phyloP scores from a whole-genome alignment of 2,888 invertebrate genomes.

The Sinohyriopsis cumingii region DNA sequence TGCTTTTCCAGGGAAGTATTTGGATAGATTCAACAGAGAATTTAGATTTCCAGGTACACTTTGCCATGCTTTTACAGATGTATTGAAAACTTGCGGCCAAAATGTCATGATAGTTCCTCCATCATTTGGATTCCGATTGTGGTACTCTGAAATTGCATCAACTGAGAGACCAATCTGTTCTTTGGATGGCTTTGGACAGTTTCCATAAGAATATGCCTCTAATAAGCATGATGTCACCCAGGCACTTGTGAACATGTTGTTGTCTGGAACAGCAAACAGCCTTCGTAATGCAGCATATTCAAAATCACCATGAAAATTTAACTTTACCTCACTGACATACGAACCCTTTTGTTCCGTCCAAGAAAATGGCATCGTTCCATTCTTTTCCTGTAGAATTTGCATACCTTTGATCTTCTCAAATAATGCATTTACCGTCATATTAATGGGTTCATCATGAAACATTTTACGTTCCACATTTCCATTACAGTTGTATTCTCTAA shows the following conservation, averaged over 20 bases:
- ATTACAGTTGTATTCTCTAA: too few species aligned
- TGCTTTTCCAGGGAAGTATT: constrained; percentile 34
- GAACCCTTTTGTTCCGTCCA: constrained; percentile 52
- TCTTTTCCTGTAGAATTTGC: neutral
- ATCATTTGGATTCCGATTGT: constrained; percentile 42
- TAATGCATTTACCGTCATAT: neutral
- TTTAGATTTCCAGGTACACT: constrained; percentile 47
- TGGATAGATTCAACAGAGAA: constrained; percentile 34
- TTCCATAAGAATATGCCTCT: constrained; percentile 40
- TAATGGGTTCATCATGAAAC: neutral
- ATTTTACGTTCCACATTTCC: too few species aligned
- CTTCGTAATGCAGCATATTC: constrained; percentile 36
- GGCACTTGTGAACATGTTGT: constrained; percentile 51
- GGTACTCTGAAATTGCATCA: constrained; percentile 38
- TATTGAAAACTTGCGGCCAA: constrained; percentile 51
- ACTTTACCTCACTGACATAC: constrained; percentile 51
- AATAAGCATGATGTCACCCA: constrained; percentile 45
- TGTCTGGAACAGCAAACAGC: constrained; percentile 39
- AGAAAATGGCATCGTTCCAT: constrained; percentile 20
- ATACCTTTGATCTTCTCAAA: neutral
- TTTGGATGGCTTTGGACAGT: constrained; percentile 32
- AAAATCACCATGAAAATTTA: constrained; percentile 54
- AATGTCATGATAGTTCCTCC: constrained; percentile 51
- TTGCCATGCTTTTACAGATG: constrained; percentile 35
- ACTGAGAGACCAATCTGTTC: constrained; percentile 30